Evolutionary conservation across 2,888 invertebrate genomes (phyloP).

Genomic region (Campaea margaritaria): DNA sequence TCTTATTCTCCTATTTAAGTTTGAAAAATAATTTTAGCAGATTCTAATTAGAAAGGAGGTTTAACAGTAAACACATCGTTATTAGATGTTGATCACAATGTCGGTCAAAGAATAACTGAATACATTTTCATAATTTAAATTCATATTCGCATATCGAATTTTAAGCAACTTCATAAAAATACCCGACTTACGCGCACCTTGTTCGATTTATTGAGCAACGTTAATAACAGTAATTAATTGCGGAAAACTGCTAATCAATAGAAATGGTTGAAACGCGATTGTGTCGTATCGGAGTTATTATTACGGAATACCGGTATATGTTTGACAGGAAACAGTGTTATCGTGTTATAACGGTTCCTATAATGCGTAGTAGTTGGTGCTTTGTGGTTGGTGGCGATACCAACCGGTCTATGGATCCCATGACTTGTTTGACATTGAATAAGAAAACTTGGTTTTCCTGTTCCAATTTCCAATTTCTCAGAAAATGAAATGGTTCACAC

Average conservation of each 20-base stretch:
- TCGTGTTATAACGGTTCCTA: conserved; percentile 39
- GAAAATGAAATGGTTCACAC: not conserved
- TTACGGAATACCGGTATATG: conserved; percentile 43
- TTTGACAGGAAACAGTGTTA: conserved; percentile 56
- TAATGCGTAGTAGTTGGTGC: conserved; percentile 32
- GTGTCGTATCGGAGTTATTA: conserved; percentile 39
- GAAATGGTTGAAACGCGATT: conserved; percentile 45
- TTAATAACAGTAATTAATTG: conserved; percentile 42
- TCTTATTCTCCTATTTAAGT: conserved; percentile 11
- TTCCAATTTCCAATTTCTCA: conserved; percentile 27
- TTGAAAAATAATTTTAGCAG: conserved; percentile 23
- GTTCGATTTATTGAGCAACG: conserved; percentile 37
- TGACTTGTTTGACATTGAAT: conserved; percentile 26
- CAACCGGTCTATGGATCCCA: conserved; percentile 18
- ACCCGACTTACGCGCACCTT: conserved; percentile 29
- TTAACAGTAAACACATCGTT: conserved; percentile 39
- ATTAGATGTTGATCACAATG: conserved; percentile 35
- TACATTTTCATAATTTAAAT: conserved; percentile 41
- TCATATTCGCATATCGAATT: conserved; percentile 32
- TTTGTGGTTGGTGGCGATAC: conserved; percentile 20
- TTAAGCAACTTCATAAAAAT: conserved; percentile 29
- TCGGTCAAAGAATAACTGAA: conserved; percentile 46
- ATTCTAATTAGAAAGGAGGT: conserved; percentile 44
- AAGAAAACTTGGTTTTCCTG: conserved; percentile 30
- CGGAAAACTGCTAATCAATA: conserved; percentile 43